A percentile compares a stretch with the other conserved stretches of the same genome.
Evolutionary conservation across 2,113 vertebrate species (phyloP).

Genomic region (Syngnathus scovelli): DNA sequence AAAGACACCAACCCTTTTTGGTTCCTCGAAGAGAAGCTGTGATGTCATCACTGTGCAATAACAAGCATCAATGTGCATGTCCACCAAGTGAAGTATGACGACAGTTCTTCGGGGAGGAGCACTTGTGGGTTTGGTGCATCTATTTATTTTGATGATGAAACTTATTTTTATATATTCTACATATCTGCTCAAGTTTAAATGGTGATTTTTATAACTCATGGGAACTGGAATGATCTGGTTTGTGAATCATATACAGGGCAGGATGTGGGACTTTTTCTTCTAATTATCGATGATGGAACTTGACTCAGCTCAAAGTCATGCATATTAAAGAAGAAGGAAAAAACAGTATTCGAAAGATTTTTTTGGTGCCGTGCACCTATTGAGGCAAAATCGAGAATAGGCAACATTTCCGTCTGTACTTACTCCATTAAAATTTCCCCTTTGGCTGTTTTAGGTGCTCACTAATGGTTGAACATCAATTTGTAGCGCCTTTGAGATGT

Average conservation of each 20-base stretch:
- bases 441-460: not conserved
- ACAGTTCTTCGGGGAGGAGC: not conserved
- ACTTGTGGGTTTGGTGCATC: conserved; percentile 42
- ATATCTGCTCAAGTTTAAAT: conserved; percentile 36
- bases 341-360: not conserved
- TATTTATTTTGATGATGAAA: conserved; percentile 72
- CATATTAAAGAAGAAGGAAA: conserved; percentile 51
- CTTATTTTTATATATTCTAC: conserved; percentile 67
- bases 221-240: conserved; percentile 11
- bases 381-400: too few relatives aligned
- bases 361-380: not conserved
- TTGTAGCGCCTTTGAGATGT: not conserved
- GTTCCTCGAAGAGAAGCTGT: conserved; percentile 51
- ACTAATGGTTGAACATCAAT: too few relatives aligned
- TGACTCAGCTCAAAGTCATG: conserved; percentile 3
- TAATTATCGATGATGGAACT: conserved; percentile 5
- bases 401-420: too few relatives aligned
- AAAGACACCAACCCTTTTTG: conserved; percentile 16
- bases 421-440: not conserved
- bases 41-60: conserved; percentile 67
- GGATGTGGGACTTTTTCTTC: conserved; percentile 47
- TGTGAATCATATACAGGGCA: conserved; percentile 39
- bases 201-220: conserved; percentile 43
- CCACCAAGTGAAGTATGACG: not conserved
- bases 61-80: conserved; percentile 4